A percentile compares a stretch with the other conserved stretches of the same genome.
These are phyloP conservation scores for Elachura formosa DNA, from an alignment of 2,113 vertebrate genomes.

Conservation along the genomic window DNA sequence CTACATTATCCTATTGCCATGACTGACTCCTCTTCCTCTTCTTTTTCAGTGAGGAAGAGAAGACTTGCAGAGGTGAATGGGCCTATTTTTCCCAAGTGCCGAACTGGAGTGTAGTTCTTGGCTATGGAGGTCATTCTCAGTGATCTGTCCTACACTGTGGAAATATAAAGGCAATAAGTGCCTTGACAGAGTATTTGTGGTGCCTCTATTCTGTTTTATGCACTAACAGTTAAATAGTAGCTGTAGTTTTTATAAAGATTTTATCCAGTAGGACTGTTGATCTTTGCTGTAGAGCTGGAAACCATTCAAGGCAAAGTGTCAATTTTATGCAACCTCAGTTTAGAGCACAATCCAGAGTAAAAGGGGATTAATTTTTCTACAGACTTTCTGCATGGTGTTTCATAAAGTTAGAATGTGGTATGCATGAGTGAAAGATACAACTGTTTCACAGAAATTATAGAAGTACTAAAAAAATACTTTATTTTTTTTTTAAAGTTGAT, in stretches of 20 bases:
- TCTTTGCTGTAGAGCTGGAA: conserved; percentile 66
- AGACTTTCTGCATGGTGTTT: conserved; percentile 8
- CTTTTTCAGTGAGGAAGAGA: conserved; percentile 90
- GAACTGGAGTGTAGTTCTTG: conserved; percentile 83
- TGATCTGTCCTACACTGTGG: conserved; percentile 39
- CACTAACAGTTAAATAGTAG: conserved; percentile 69
- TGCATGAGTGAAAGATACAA: neutral
- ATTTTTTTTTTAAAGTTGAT: conserved; percentile 47
- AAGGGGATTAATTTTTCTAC: conserved; percentile 10
- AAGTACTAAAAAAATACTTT: conserved; percentile 68
- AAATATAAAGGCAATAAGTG: conserved; percentile 52
- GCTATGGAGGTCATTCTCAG: neutral
- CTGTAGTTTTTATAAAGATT: conserved; percentile 57
- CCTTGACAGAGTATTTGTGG: conserved; percentile 60
- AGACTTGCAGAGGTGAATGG: conserved; percentile 87
- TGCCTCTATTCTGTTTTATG: conserved; percentile 70
- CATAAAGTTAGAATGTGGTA: neutral
- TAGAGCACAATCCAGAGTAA: neutral
- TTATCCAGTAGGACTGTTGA: conserved; percentile 63
- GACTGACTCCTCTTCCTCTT: conserved; percentile 29
- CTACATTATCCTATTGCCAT: rapidly evolving
- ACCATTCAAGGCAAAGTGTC: conserved; percentile 5
- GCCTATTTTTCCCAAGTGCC: conserved; percentile 95
- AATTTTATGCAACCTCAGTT: neutral
- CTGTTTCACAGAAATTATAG: neutral